Evolutionary conservation across 2,888 invertebrate species (phyloP).

Genomic region (Stictocephala bisonia): DNA sequence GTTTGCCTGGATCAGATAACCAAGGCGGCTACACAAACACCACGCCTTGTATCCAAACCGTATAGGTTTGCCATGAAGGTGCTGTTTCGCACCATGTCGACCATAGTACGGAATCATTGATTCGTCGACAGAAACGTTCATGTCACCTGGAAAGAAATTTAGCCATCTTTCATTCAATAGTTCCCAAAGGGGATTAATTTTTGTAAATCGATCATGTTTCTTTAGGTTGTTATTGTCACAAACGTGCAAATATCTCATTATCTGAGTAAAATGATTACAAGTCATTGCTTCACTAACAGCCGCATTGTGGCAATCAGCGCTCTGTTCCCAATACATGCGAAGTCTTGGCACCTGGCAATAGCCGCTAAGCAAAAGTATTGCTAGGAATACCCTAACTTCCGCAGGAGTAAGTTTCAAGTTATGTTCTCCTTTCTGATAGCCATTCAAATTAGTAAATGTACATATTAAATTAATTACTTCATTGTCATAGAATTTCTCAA

Average conservation of each 20-base stretch:
- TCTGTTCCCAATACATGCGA: conserved; percentile 43
- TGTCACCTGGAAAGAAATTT: conserved; percentile 4
- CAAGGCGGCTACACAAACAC: too few relatives aligned
- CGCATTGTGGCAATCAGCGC: conserved; percentile 35
- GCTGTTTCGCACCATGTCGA: too few relatives aligned
- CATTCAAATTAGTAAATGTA: neutral
- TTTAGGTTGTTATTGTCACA: conserved; percentile 37
- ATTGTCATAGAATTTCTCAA: conserved; percentile 18
- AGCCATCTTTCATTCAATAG: conserved; percentile 48
- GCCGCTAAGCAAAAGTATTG: conserved; percentile 32
- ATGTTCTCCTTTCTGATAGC: conserved; percentile 21
- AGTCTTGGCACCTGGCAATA: conserved; percentile 22
- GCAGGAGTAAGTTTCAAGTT: neutral
- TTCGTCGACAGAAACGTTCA: conserved; percentile 20
- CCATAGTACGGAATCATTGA: conserved; percentile 40
- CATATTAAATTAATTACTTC: conserved; percentile 18
- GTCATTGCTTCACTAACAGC: conserved; percentile 27
- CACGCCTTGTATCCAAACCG: too few relatives aligned
- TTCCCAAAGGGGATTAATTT: conserved; percentile 42
- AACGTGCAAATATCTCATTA: conserved; percentile 33
- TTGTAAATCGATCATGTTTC: conserved; percentile 50
- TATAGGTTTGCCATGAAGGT: too few relatives aligned
- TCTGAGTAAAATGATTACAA: neutral
- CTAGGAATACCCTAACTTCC: conserved; percentile 28
- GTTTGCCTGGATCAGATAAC: too few relatives aligned